Evolutionary conservation across 2,797 vertebrate species (phyloP), one percentile per base, ranked within the genome.

Genomic region (Centroberyx gerrardi): DNA sequence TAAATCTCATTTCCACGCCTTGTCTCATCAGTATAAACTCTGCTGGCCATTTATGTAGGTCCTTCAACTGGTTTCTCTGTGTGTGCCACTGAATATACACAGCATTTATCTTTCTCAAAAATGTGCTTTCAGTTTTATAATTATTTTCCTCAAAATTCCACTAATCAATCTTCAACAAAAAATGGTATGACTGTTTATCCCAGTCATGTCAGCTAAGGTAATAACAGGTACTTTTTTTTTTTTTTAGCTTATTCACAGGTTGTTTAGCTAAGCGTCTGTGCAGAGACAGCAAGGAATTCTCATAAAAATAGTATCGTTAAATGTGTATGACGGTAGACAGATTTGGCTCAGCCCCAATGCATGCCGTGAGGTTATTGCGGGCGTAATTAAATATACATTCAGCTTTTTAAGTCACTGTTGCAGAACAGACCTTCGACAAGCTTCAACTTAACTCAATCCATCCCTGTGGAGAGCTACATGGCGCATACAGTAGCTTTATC

Each of bases 331-430:
- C 76, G 64, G 71, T 60, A 67, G 62, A 67, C 64, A 49, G 64
- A 70, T 72, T 53, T 71, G 60, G 65, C 68, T 80, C 69, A 49
- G 60, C 68, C 18, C 79, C 40, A 18, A 62, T 49, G 65, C 65
- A 18, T 65, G 49, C 62, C 66, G 61, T 73, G 68, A 83, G 53
- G 80, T 78, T 87, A 73, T 74, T 80, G 66, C 4, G 28, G 72
- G 56, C 44, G 42, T 81, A 73, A 84, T 89, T 88, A 91, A 88
- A 91, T 83, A 88, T 87, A 81, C 66, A 84, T 84, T 22, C 66
- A 64, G 66, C 73, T 83, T 84, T 82, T 88, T 73, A 81, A 89
- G 86, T 72, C 68, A 68, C 66, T 65, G 83, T 83, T 79, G 70
- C 76, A 63, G 62, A 84, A 81, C 53, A 85, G 86, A 82, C 80